Conservation (phyloP, 64 coral and sea anemone genomes). For the Stichodactyla mertensii region DNA sequence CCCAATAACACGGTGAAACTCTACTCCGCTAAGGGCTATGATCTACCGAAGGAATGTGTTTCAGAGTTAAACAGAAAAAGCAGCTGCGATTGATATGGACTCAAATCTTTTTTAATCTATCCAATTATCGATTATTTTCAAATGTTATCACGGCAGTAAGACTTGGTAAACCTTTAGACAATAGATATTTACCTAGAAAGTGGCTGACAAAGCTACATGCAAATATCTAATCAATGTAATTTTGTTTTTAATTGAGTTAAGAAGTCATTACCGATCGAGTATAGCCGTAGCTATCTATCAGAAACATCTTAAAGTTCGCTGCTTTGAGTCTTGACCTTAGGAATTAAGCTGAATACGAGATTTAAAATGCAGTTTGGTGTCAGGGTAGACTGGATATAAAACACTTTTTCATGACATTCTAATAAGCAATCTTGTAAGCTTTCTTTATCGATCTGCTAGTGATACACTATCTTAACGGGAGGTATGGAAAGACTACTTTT, state of each 20-base stretch:
- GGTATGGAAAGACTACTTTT: background rate
- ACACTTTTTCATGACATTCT: background rate
- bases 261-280: background rate
- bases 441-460: background rate
- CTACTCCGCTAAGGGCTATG: background rate
- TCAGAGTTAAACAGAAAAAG: background rate
- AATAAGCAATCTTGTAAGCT: background rate
- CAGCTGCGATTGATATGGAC: background rate
- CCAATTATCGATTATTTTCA: background rate
- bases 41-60: background rate
- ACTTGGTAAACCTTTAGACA: background rate
- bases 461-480: background rate
- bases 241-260: slow-evolving; percentile 13
- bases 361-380: slow-evolving; percentile 20
- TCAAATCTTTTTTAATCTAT: background rate
- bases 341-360: slow-evolving; percentile 12
- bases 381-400: background rate
- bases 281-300: background rate
- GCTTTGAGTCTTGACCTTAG: background rate
- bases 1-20: background rate
- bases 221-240: background rate
- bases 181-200: background rate
- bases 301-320: slow-evolving; percentile 2
- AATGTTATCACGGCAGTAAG: background rate
- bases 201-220: background rate